Conservation (phyloP, 2,113 vertebrate genomes). For the Oceanodroma tethys region DNA sequence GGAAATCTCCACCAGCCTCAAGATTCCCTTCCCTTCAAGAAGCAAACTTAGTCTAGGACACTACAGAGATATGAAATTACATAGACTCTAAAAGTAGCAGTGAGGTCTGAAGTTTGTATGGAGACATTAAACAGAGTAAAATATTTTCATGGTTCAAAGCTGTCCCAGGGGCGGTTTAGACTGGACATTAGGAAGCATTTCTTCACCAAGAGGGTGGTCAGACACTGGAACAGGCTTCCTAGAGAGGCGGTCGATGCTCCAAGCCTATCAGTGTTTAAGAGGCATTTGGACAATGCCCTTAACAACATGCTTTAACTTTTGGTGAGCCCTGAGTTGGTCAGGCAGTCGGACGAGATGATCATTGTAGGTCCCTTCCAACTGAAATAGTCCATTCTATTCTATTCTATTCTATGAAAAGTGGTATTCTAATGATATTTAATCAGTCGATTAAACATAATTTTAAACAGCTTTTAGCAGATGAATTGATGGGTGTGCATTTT, state of each 20-base stretch:
- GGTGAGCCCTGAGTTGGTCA: background rate
- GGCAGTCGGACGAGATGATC: background rate
- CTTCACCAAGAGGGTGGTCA: background rate
- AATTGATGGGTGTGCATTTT: background rate
- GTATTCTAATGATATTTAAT: background rate
- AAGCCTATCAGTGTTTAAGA: background rate
- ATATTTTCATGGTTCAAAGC: background rate
- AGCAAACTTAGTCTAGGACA: background rate
- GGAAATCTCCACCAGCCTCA: background rate
- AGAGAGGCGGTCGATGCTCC: too few relatives aligned
- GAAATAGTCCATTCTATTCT: background rate
- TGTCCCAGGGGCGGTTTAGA: too few relatives aligned
- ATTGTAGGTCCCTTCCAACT: background rate
- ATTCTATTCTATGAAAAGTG: background rate
- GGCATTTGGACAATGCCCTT: background rate
- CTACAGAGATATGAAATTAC: background rate
- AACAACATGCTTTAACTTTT: background rate
- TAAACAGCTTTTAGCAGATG: background rate
- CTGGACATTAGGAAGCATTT: background rate
- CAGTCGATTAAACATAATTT: background rate
- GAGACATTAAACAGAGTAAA: background rate
- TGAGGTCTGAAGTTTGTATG: background rate
- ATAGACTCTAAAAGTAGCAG: background rate
- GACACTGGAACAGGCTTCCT: background rate
- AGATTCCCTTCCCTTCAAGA: background rate